Conservation (phyloP, 2,113 vertebrate genomes). For the Apus apus region DNA sequence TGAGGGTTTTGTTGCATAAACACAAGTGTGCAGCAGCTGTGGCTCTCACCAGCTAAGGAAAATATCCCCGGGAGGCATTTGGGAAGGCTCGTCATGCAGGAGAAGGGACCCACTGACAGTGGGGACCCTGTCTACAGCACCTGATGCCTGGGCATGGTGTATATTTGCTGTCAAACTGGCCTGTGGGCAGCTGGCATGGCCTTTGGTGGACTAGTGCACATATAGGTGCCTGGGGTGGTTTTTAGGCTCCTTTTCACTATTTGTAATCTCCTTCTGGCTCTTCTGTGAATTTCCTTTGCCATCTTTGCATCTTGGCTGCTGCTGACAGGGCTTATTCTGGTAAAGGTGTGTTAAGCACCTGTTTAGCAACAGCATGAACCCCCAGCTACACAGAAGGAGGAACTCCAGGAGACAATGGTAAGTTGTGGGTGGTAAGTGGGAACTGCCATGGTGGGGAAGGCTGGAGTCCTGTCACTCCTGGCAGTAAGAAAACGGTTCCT, state of each 20-base stretch:
- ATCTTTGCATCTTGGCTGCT: not conserved
- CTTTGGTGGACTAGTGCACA: not conserved
- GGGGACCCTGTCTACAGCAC: not conserved
- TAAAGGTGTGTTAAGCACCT: not conserved
- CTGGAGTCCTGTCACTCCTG: not conserved
- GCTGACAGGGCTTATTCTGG: not conserved
- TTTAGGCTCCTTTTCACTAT: not conserved
- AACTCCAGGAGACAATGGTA: not conserved
- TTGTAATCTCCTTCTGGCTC: not conserved
- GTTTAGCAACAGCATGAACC: not conserved
- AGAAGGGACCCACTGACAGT: fast-evolving
- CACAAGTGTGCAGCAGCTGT: not conserved
- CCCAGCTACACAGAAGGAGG: not conserved
- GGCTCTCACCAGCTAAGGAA: not conserved
- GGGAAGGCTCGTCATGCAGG: not conserved
- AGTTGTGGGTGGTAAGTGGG: not conserved
- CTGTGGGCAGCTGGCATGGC: not conserved
- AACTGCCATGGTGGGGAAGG: not conserved
- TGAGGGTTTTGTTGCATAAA: not conserved
- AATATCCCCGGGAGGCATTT: not conserved
- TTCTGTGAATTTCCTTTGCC: not conserved
- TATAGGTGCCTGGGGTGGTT: not conserved
- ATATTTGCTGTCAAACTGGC: not conserved
- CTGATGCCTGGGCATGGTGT: not conserved
- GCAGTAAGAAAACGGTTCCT: not conserved